phyloP scores from a whole-genome alignment of 1,140 invertebrate genomes.

The Achroia grisella region DNA sequence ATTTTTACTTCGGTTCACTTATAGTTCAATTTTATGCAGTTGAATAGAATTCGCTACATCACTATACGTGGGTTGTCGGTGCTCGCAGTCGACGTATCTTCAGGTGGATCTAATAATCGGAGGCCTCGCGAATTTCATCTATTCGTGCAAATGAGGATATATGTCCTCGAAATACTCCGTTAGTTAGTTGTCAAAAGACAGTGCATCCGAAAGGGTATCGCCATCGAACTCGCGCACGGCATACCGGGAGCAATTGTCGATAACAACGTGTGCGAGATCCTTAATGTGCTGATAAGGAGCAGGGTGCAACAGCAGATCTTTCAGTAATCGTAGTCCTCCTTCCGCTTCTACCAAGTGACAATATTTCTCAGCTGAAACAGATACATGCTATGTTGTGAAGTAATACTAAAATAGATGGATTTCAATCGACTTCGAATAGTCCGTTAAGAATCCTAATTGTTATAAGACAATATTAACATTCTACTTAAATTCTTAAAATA shows the following conservation, averaged over 20 bases:
- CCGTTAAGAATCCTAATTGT: too few relatives aligned
- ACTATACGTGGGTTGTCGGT: too few relatives aligned
- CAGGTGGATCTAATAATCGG: too few relatives aligned
- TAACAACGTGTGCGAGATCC: slow-evolving; percentile 78
- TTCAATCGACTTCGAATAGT: too few relatives aligned
- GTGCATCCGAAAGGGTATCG: slow-evolving; percentile 2
- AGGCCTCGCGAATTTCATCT: slow-evolving; percentile 2
- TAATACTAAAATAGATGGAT: too few relatives aligned
- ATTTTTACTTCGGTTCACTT: too few relatives aligned
- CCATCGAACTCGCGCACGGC: slow-evolving; percentile 2
- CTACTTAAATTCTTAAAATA: too few relatives aligned
- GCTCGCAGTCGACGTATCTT: background rate
- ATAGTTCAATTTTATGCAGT: too few relatives aligned
- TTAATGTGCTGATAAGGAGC: slow-evolving; percentile 79
- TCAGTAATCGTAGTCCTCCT: slow-evolving; percentile 85
- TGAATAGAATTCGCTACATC: too few relatives aligned
- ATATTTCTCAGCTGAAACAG: slow-evolving; percentile 87
- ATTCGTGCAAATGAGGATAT: slow-evolving; percentile 33
- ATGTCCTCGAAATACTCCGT: slow-evolving; percentile 51
- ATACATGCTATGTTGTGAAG: background rate
- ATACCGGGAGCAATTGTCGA: slow-evolving; percentile 75
- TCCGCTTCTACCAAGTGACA: slow-evolving; percentile 90
- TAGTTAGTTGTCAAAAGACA: slow-evolving; percentile 47
- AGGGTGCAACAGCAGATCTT: slow-evolving; percentile 78
- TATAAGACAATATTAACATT: too few relatives aligned